Evolutionary conservation across 2,113 vertebrate species (phyloP).

Genomic region (Lipophrys pholis): DNA sequence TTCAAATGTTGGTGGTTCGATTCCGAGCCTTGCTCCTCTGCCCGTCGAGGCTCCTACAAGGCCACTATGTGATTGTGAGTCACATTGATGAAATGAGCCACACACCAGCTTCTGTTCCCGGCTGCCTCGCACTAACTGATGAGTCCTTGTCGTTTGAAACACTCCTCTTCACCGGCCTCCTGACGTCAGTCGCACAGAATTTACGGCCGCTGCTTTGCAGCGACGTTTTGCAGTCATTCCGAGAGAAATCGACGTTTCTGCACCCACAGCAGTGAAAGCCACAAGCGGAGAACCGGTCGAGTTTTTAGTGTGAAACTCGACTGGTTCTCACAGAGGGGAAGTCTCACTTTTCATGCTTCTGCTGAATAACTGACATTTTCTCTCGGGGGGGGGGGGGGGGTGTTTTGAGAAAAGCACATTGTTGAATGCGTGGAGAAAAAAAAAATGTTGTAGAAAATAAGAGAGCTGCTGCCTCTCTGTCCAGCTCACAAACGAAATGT

Average conservation of each 20-base stretch:
- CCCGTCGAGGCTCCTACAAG: too few relatives aligned
- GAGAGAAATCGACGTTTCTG: neutral
- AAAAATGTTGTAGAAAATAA: too few relatives aligned
- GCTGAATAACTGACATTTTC: neutral
- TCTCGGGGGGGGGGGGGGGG: slow-evolving; percentile 10
- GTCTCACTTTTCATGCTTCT: slow-evolving; percentile 21
- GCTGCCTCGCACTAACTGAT: too few relatives aligned
- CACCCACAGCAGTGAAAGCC: slow-evolving; percentile 42
- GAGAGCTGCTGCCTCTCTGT: too few relatives aligned
- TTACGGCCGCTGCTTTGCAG: slow-evolving; percentile 15
- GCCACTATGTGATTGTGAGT: too few relatives aligned
- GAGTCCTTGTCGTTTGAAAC: neutral
- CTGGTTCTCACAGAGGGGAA: slow-evolving; percentile 4
- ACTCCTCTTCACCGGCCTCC: neutral
- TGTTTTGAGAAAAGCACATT: slow-evolving; percentile 15
- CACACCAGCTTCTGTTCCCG: too few relatives aligned
- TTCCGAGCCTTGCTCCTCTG: too few relatives aligned
- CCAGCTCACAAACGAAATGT: too few relatives aligned
- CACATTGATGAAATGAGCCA: too few relatives aligned
- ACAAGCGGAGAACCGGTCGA: neutral
- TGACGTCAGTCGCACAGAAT: slow-evolving; percentile 15
- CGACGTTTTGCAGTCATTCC: slow-evolving; percentile 11
- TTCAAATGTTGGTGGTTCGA: too few relatives aligned
- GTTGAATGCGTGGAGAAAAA: too few relatives aligned
- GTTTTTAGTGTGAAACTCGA: neutral